Evolutionary conservation across 2,113 vertebrate genomes (phyloP).

Genomic region (Panthera uncia): DNA sequence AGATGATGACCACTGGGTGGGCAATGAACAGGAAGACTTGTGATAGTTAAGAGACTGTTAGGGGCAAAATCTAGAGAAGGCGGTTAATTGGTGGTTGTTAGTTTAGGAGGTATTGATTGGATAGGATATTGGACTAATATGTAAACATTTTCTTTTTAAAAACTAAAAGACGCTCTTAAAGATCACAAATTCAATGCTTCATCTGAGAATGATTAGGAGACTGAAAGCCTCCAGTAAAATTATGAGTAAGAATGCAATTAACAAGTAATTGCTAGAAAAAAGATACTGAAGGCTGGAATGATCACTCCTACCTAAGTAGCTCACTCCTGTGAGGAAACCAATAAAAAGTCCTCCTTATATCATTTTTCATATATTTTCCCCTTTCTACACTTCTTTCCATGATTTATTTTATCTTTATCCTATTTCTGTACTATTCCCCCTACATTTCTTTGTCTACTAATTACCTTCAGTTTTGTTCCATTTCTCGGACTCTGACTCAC

Average conservation of each 20-base stretch:
- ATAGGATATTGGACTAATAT: neutral
- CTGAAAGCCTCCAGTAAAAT: neutral
- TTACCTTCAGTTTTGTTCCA: neutral
- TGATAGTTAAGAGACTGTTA: neutral
- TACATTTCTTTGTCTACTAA: neutral
- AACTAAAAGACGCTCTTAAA: neutral
- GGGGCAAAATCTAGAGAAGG: neutral
- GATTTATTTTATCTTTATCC: slow-evolving; percentile 19
- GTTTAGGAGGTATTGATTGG: neutral
- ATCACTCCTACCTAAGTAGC: neutral
- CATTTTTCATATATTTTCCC: neutral
- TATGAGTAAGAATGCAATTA: neutral
- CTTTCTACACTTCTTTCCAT: neutral
- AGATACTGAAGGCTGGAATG: neutral
- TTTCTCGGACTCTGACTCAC: neutral
- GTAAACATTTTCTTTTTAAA: neutral
- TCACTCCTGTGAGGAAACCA: neutral
- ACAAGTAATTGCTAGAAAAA: neutral
- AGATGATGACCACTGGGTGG: neutral
- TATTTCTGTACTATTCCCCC: neutral
- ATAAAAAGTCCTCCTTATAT: neutral
- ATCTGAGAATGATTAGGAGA: neutral
- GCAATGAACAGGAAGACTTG: neutral
- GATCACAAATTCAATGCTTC: neutral
- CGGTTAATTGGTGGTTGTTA: neutral